phyloP scores from a whole-genome alignment of 1,140 invertebrate genomes.

The Ceratina australensis region DNA sequence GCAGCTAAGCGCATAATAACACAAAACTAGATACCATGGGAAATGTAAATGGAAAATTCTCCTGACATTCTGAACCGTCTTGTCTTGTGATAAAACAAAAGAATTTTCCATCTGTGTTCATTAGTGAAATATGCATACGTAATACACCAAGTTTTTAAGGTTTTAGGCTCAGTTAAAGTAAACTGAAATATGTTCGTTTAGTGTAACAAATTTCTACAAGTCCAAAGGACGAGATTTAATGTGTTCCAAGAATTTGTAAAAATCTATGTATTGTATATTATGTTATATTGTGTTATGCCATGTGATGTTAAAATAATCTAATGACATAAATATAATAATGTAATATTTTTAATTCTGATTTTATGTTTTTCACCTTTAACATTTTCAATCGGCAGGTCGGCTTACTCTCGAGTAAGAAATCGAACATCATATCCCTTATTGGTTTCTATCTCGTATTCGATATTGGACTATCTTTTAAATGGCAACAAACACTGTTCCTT shows the following conservation, averaged over 20 bases:
- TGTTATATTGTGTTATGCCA: slow-evolving; percentile 4
- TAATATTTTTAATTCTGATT: slow-evolving; percentile 21
- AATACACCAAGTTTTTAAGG: slow-evolving; percentile 29
- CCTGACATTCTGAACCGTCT: slow-evolving; percentile 29
- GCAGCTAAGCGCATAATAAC: slow-evolving; percentile 22
- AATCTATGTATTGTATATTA: slow-evolving; percentile 28
- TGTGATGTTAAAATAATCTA: slow-evolving; percentile 12
- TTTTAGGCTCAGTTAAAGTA: slow-evolving; percentile 26
- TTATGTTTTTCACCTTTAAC: not conserved
- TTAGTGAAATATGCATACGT: slow-evolving; percentile 53
- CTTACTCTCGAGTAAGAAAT: no score
- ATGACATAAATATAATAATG: slow-evolving; percentile 35
- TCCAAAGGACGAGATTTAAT: slow-evolving; percentile 9
- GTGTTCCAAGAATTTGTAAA: slow-evolving; percentile 22
- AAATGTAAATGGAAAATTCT: slow-evolving; percentile 7
- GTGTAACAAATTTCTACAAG: slow-evolving; percentile 3
- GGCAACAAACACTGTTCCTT: not conserved
- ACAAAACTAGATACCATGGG: not conserved
- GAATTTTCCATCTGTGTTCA: slow-evolving; percentile 50
- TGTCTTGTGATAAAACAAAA: slow-evolving; percentile 50
- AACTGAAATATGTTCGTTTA: slow-evolving; percentile 27
- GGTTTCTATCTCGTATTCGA: no score
- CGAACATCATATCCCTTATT: no score
- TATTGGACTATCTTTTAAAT: not conserved
- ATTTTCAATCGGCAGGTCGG: no score